These are phyloP conservation scores for Drosophila asahinai DNA, from an alignment of 1,140 invertebrate genomes.

Conservation along the genomic window DNA sequence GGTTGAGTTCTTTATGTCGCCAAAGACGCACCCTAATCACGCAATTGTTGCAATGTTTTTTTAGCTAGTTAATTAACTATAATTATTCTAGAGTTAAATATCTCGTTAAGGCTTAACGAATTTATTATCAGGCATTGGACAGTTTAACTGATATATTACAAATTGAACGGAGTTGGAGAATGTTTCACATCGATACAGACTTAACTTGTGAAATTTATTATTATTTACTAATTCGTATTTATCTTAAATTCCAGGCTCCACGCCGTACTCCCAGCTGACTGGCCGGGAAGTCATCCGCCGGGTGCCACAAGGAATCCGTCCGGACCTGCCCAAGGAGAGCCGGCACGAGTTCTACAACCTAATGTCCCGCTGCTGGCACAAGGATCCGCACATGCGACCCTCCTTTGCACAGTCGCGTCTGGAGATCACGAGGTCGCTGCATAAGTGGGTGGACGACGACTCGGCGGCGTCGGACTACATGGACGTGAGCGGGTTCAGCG, in stretches of 20 bases:
- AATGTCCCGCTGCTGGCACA: conserved; percentile 91
- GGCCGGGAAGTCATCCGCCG: conserved; percentile 91
- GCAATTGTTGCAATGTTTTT: not conserved
- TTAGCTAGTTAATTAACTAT: not conserved
- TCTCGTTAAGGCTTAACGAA: not conserved
- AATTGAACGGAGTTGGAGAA: not conserved
- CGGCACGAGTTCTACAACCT: conserved; percentile 90
- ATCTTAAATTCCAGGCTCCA: conserved; percentile 87
- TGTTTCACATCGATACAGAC: too few relatives aligned
- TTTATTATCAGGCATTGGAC: not conserved
- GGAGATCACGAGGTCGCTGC: conserved; percentile 87
- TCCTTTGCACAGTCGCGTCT: conserved; percentile 89
- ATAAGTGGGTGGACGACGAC: conserved; percentile 87
- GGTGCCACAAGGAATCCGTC: conserved; percentile 90
- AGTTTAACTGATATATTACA: not conserved
- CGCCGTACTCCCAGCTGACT: conserved; percentile 92
- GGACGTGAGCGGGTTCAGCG: conserved; percentile 91
- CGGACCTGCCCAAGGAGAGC: conserved; percentile 91
- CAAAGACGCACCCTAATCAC: not conserved
- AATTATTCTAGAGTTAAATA: not conserved
- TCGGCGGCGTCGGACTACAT: conserved; percentile 91
- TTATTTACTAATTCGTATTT: not conserved
- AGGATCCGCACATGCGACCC: conserved; percentile 90
- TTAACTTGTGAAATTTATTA: not conserved
- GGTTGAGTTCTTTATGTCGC: conserved; percentile 1